These are phyloP conservation scores for Paralinhomoeus sp. DNA, from an alignment of 2,888 invertebrate species.

Conservation along the genomic window DNA sequence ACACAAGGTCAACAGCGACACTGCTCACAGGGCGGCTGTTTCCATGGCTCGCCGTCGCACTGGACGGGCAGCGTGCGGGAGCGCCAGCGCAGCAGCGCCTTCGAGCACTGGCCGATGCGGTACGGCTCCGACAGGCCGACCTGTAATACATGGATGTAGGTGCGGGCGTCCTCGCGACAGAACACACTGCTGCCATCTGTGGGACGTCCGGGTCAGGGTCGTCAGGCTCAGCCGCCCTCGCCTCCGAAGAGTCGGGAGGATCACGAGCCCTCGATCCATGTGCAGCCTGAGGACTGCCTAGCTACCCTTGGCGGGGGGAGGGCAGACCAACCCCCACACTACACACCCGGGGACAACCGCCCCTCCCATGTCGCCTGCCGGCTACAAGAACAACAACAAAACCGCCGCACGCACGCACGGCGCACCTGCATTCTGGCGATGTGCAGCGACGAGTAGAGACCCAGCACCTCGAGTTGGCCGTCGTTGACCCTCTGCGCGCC, in stretches of 20 bases:
- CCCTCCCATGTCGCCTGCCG: too few relatives aligned
- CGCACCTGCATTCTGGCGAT: conserved; percentile 71
- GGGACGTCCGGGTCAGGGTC: too few relatives aligned
- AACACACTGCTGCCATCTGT: too few relatives aligned
- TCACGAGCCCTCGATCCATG: conserved; percentile 36
- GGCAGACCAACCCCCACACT: too few relatives aligned
- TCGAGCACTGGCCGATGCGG: conserved; percentile 57
- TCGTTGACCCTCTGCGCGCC: conserved; percentile 36
- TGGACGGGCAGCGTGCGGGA: conserved; percentile 41
- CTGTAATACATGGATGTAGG: too few relatives aligned
- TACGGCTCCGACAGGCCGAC: conserved; percentile 59
- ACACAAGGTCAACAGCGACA: too few relatives aligned
- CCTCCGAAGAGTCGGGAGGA: conserved; percentile 44
- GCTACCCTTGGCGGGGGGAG: conserved; percentile 57
- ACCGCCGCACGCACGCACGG: too few relatives aligned
- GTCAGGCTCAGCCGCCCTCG: too few relatives aligned
- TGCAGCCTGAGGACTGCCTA: too few relatives aligned
- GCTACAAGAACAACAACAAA: too few relatives aligned
- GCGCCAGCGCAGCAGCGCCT: conserved; percentile 42
- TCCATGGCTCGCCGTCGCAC: conserved; percentile 56
- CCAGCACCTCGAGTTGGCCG: conserved; percentile 57
- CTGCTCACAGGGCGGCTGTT: conserved; percentile 42
- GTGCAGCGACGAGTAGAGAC: conserved; percentile 77
- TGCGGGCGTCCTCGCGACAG: too few relatives aligned
- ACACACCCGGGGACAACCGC: too few relatives aligned